Percentiles rank a stretch among this genome's conserved stretches.
phyloP scores from a whole-genome alignment of 2,797 vertebrate genomes.

The Spheniscus humboldti region DNA sequence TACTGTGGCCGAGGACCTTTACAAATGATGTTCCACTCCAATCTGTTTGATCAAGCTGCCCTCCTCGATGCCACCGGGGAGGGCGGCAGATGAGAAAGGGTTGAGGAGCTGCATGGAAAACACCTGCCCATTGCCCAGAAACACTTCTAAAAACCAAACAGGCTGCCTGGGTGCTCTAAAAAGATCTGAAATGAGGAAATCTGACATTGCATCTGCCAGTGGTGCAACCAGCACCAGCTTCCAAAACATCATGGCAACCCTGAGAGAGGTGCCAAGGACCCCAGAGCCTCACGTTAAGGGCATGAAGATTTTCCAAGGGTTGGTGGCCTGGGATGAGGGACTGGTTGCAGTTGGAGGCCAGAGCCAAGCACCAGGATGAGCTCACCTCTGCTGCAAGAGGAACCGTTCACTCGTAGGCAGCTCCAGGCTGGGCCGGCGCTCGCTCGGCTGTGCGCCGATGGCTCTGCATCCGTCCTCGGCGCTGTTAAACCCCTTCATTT shows the following conservation, averaged over 20 bases:
- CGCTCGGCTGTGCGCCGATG: accelerated
- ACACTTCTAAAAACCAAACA: not conserved
- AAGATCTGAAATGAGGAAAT: not conserved
- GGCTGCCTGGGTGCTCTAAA: not conserved
- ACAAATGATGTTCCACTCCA: not conserved
- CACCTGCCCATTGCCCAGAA: not conserved
- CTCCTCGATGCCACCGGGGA: accelerated
- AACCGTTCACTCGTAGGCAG: accelerated
- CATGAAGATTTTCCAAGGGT: not conserved
- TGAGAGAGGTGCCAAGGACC: not conserved
- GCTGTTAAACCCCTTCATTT: not conserved
- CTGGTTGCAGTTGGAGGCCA: not conserved
- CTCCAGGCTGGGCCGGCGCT: not conserved
- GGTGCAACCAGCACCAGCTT: not conserved
- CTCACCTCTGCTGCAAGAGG: not conserved
- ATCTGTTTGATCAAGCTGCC: not conserved
- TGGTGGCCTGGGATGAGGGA: not conserved
- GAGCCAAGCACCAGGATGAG: not conserved
- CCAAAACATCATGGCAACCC: not conserved
- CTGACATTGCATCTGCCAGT: not conserved
- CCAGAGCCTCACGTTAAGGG: not conserved
- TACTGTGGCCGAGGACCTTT: not conserved
- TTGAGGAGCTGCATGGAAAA: not conserved
- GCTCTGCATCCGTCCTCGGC: not conserved
- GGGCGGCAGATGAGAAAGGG: not conserved